These are phyloP conservation scores for Canis aureus DNA, from an alignment of 2,113 vertebrate genomes.

Conservation along the genomic window DNA sequence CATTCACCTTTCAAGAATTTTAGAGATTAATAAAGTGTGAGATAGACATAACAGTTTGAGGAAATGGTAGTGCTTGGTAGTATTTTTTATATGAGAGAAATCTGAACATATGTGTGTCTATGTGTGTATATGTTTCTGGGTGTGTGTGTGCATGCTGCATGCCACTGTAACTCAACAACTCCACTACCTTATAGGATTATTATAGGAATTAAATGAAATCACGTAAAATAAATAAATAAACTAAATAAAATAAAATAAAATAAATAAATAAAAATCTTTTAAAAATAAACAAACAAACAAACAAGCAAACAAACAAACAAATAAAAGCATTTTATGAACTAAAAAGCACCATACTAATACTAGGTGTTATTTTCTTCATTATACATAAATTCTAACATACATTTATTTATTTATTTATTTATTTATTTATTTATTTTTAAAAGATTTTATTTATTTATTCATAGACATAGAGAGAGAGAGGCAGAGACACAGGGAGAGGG, in stretches of 20 bases:
- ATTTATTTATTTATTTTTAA: no score
- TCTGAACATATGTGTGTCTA: background rate
- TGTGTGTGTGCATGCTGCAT: background rate
- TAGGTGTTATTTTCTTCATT: background rate
- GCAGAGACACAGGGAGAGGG: no score
- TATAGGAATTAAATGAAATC: conserved; percentile 9
- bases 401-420: no score
- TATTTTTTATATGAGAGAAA: background rate
- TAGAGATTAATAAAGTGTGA: background rate
- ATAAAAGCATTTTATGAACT: background rate
- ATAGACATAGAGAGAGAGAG: no score
- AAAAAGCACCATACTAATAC: background rate
- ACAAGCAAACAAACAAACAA: no score
- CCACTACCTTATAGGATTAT: background rate
- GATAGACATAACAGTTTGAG: background rate
- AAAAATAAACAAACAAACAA: no score
- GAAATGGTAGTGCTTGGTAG: background rate
- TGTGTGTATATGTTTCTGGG: accelerated
- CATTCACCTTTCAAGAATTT: background rate
- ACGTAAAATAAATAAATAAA: no score
- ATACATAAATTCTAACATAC: background rate
- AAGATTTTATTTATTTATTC: no score
- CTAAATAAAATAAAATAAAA: no score
- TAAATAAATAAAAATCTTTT: no score
- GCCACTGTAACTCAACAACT: background rate